A percentile compares a stretch with the other conserved stretches of the same genome.
Conservation (phyloP, 2,888 invertebrate species). For the Acanthoscelides obtectus region DNA sequence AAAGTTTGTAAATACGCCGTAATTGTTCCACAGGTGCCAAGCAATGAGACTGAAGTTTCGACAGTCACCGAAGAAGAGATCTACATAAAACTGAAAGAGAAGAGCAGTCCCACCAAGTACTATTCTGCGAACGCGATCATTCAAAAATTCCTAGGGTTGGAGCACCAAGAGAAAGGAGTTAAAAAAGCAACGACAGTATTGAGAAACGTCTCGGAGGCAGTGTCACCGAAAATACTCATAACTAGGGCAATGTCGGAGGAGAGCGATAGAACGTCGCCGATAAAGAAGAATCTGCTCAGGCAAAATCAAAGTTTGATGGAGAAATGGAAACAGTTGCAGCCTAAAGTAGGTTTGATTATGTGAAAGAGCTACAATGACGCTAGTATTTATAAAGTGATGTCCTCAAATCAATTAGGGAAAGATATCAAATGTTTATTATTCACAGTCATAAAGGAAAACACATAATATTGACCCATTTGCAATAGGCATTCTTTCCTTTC, state of each 20-base stretch:
- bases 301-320: constrained; percentile 38
- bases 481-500: too few relatives aligned
- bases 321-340: constrained; percentile 40
- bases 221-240: constrained; percentile 65
- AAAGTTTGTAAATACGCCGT: too few relatives aligned
- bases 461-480: too few relatives aligned
- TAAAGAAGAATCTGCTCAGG: constrained; percentile 25
- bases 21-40: constrained; percentile 55
- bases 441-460: too few relatives aligned
- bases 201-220: constrained; percentile 36
- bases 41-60: constrained; percentile 40
- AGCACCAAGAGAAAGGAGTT: constrained; percentile 32
- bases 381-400: too few relatives aligned
- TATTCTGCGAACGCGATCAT: constrained; percentile 57
- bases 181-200: constrained; percentile 29
- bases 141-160: constrained; percentile 56
- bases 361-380: too few relatives aligned
- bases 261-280: constrained; percentile 54
- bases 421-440: too few relatives aligned
- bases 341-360: constrained; percentile 32
- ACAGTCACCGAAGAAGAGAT: constrained; percentile 43
- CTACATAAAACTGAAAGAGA: constrained; percentile 22
- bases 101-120: constrained; percentile 31
- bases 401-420: too few relatives aligned
- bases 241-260: constrained; percentile 71